Percentiles rank a stretch among this genome's conserved stretches.
These are phyloP conservation scores for Hydrolagus colliei DNA, from an alignment of 2,797 vertebrate genomes.

Conservation along the genomic window DNA sequence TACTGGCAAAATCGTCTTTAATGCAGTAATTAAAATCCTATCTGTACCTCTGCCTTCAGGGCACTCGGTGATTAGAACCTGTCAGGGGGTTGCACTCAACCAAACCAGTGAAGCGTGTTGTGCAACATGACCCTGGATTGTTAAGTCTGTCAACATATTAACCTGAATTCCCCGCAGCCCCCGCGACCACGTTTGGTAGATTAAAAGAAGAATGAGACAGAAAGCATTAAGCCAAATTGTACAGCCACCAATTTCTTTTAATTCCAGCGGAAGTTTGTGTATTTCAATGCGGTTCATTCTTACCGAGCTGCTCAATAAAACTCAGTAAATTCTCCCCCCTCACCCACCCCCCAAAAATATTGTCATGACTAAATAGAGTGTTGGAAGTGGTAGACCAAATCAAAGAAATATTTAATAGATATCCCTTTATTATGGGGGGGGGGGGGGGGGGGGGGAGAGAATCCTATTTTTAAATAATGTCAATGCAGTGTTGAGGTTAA, in stretches of 20 bases:
- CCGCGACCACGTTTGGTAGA: slow-evolving; percentile 61
- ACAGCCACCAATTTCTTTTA: background rate
- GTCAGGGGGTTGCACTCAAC: slow-evolving; percentile 80
- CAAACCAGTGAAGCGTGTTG: slow-evolving; percentile 79
- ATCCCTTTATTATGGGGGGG: no score
- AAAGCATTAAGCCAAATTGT: slow-evolving; percentile 17
- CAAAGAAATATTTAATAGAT: background rate
- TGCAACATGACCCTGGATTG: slow-evolving; percentile 90
- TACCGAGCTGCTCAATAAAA: background rate
- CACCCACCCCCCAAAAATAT: background rate
- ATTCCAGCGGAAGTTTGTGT: slow-evolving; percentile 17
- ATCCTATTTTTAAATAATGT: background rate
- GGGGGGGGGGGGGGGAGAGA: no score
- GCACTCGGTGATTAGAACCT: slow-evolving; percentile 90
- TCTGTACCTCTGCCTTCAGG: slow-evolving; percentile 82
- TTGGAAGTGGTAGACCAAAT: background rate
- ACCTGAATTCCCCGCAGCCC: slow-evolving; percentile 98
- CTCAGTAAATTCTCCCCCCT: no score
- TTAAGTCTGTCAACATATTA: slow-evolving; percentile 99
- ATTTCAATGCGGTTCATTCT: background rate
- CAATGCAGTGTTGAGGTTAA: background rate
- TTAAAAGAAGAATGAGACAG: slow-evolving; percentile 38
- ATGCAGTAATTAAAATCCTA: slow-evolving; percentile 86
- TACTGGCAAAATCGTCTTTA: slow-evolving; percentile 69
- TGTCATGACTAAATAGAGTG: no score